Conservation (phyloP, 2,797 vertebrate genomes). For the Naso thynnoides region DNA sequence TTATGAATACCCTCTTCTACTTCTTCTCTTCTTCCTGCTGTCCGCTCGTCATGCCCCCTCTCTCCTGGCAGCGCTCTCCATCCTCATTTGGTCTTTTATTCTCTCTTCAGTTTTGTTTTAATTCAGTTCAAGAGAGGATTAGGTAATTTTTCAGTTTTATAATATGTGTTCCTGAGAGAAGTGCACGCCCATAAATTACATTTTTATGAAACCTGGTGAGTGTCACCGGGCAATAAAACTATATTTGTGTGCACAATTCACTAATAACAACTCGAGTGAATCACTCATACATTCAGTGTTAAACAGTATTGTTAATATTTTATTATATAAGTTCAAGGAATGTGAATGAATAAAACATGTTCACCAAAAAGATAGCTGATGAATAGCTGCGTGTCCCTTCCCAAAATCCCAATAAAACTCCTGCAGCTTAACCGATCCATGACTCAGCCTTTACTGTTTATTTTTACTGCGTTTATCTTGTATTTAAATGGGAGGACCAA, state of each 20-base stretch:
- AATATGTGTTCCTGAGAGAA: constrained; percentile 1
- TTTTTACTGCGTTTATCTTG: too few species aligned
- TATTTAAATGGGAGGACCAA: too few species aligned
- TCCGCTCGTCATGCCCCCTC: constrained; percentile 28
- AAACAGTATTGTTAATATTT: not conserved
- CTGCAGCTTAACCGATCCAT: too few species aligned
- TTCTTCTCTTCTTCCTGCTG: constrained; percentile 41
- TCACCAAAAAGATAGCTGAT: not conserved
- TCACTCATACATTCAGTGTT: not conserved
- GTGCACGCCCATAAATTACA: constrained; percentile 38
- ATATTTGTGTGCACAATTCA: not conserved
- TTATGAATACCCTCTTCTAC: constrained; percentile 64
- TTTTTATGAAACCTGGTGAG: constrained; percentile 6
- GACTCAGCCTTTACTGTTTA: too few species aligned
- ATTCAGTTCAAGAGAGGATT: constrained; percentile 7
- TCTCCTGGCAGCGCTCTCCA: constrained; percentile 29
- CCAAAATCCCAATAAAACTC: too few species aligned
- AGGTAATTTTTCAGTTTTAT: constrained; percentile 18
- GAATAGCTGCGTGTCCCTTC: too few species aligned
- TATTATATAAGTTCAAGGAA: not conserved
- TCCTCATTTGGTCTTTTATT: constrained; percentile 13
- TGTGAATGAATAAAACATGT: not conserved
- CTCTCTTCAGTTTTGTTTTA: constrained; percentile 37
- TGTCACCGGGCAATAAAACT: constrained; percentile 1
- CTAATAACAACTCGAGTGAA: not conserved